Evolutionary conservation across 2,888 invertebrate genomes (phyloP), one percentile per base, ranked within the genome.

Genomic region (Acholoe squamosa): DNA sequence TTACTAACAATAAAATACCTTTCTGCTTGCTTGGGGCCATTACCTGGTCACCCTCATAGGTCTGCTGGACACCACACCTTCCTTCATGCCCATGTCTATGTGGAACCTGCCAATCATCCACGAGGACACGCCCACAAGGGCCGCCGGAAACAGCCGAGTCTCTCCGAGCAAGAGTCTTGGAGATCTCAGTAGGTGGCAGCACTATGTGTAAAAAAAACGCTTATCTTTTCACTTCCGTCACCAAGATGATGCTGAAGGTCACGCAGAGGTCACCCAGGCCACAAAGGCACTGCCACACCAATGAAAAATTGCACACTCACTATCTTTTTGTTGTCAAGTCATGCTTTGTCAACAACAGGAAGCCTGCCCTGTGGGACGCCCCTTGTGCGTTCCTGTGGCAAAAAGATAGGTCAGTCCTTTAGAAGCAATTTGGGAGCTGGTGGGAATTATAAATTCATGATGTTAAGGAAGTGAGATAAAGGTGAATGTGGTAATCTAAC

Each of bases 21-120:
- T 22, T 76, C 25, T 31, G 28, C 31, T 14, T 76, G 25, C 16
- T 25, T 1, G 76, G 25, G 16, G 1, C 22, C 34, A 14, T 22
- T 43, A 0, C 80, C 19, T 80, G 16, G 3, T 33, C n/a, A 33
- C 43, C 10, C n/a, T n/a, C n/a, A n/a, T 28, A 86, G 86, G 54
- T 22, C 33, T 86, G 25, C 33, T 86, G 86, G 86, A 86, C 28
- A 86, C 86, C 12, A 86, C 86, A 10, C 86, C 86, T 12, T 52
- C 86, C 28, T 86, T 54, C 86, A 86, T 86, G 86, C 86, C 86
- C 28, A 25, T 86, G 31, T 86, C 86, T 54, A 86, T 86, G 86
- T 86, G 86, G 86, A 1, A 22, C n/a, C 52, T 84, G 43, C 84
- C 84, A 25, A 28, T 28, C 28, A 54, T 52, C 5, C 54, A 22